Evolutionary conservation across 2,888 invertebrate species (phyloP).

Genomic region (Sinelater perroti): DNA sequence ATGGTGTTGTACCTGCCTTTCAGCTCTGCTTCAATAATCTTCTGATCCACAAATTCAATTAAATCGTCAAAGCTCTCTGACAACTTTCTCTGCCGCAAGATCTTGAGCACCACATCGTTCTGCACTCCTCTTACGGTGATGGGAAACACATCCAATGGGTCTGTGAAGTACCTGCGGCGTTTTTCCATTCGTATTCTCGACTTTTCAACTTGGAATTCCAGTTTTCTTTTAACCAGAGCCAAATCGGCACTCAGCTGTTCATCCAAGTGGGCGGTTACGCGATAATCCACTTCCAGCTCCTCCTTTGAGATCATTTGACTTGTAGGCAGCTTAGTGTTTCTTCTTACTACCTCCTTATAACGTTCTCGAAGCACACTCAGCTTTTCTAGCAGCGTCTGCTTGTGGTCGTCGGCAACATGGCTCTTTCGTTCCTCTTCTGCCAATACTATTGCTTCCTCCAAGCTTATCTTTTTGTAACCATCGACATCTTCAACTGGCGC

Average conservation of each 20-base stretch:
- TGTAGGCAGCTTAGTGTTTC: slow-evolving; percentile 67
- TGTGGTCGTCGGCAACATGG: slow-evolving; percentile 71
- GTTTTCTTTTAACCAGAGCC: slow-evolving; percentile 69
- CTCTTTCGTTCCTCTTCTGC: slow-evolving; percentile 71
- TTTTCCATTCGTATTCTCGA: slow-evolving; percentile 66
- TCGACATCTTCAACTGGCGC: slow-evolving; percentile 56
- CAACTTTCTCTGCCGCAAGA: slow-evolving; percentile 71
- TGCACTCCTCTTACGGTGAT: slow-evolving; percentile 68
- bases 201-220: slow-evolving; percentile 76
- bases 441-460: slow-evolving; percentile 77
- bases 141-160: slow-evolving; percentile 72
- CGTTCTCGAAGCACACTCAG: slow-evolving; percentile 37
- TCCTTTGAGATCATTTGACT: slow-evolving; percentile 68
- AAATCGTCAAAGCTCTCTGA: slow-evolving; percentile 65
- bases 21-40: slow-evolving; percentile 67
- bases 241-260: slow-evolving; percentile 68
- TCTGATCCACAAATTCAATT: slow-evolving; percentile 66
- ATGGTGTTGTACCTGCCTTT: slow-evolving; percentile 63
- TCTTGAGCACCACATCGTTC: slow-evolving; percentile 61
- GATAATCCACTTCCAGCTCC: slow-evolving; percentile 72
- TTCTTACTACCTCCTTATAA: slow-evolving; percentile 37
- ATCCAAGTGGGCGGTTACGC: slow-evolving; percentile 71
- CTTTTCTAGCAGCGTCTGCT: slow-evolving; percentile 68
- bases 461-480: slow-evolving; percentile 56
- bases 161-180: slow-evolving; percentile 72